phyloP scores from a whole-genome alignment of 2,797 vertebrate genomes.

The Atherinosoma microstoma region DNA sequence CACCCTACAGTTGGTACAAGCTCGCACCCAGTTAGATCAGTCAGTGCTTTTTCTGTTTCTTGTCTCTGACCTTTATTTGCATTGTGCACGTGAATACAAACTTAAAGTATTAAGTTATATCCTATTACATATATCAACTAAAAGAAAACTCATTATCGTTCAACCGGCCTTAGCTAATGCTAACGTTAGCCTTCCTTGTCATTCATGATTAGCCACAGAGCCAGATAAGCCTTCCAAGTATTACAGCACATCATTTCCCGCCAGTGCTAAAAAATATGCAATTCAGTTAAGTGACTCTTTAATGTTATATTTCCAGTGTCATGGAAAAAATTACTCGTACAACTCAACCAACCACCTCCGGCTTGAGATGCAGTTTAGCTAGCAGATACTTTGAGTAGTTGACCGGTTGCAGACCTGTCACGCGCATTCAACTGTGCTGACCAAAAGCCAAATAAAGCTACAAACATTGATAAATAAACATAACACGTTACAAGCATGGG shows the following conservation, averaged over 20 bases:
- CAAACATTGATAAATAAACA: not conserved
- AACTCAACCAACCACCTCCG: not conserved
- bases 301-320: accelerated
- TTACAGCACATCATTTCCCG: not conserved
- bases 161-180: constrained; percentile 25
- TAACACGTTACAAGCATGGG: not conserved
- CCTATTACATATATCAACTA: not conserved
- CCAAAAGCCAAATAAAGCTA: not conserved
- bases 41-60: not conserved
- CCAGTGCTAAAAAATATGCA: too few species aligned
- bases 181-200: constrained; percentile 51
- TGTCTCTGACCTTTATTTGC: accelerated
- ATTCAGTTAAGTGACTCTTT: too few species aligned
- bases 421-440: not conserved
- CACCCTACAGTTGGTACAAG: constrained; percentile 52
- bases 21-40: constrained; percentile 15
- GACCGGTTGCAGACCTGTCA: constrained; percentile 18
- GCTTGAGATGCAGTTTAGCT: not conserved
- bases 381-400: constrained; percentile 28
- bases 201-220: not conserved
- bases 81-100: accelerated
- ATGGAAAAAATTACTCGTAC: accelerated
- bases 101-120: not conserved
- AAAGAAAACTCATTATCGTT: not conserved
- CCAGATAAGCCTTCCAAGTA: not conserved